Conservation (phyloP, 2,888 invertebrate genomes). For the Mythimna loreyi region DNA sequence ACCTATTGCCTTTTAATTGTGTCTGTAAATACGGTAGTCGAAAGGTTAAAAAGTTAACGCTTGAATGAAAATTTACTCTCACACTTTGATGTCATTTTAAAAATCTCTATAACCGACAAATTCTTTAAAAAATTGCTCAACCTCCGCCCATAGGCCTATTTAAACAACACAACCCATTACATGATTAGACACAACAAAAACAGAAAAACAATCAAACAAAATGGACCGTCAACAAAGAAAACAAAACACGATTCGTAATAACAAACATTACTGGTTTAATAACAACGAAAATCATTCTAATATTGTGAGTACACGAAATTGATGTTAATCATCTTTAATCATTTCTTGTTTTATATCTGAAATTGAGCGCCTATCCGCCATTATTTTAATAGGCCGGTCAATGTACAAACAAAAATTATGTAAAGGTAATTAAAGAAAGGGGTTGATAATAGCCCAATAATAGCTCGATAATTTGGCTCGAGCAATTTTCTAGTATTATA, state of each 20-base stretch:
- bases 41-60: too few relatives aligned
- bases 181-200: conserved; percentile 28
- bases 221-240: conserved; percentile 48
- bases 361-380: conserved; percentile 81
- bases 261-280: conserved; percentile 73
- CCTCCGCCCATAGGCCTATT: not conserved
- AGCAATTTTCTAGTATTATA: conserved; percentile 88
- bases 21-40: too few relatives aligned
- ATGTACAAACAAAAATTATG: conserved; percentile 87
- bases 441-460: conserved; percentile 83
- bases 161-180: not conserved
- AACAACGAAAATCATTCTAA: conserved; percentile 81
- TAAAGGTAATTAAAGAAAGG: conserved; percentile 89
- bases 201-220: conserved; percentile 61
- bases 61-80: too few relatives aligned
- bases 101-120: not conserved
- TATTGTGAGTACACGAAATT: conserved; percentile 82
- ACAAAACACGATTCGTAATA: conserved; percentile 67
- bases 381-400: conserved; percentile 85
- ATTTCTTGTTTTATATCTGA: conserved; percentile 75
- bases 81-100: not conserved
- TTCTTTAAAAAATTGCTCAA: not conserved
- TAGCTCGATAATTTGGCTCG: conserved; percentile 82
- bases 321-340: conserved; percentile 84
- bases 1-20: too few relatives aligned